Evolutionary conservation across 2,888 invertebrate genomes (phyloP).

Genomic region (Meliscaeva auricollis): DNA sequence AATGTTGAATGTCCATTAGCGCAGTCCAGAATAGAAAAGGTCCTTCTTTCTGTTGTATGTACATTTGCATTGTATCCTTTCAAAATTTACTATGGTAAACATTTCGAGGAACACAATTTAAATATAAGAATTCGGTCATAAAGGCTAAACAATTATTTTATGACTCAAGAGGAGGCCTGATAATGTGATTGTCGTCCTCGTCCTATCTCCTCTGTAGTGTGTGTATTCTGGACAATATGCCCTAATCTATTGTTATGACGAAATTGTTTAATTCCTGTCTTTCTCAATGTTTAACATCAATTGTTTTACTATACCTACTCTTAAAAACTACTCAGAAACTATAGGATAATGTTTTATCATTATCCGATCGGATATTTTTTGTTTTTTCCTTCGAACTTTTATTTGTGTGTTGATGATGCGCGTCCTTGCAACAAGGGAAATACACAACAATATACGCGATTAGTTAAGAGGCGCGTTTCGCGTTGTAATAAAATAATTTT

Average conservation of each 20-base stretch:
- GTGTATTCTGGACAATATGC: neutral
- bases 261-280: slow-evolving; percentile 49
- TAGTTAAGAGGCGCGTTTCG: slow-evolving; percentile 61
- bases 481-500: slow-evolving; percentile 60
- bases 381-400: neutral
- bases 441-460: neutral
- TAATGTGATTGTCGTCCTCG: slow-evolving; percentile 41
- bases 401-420: neutral
- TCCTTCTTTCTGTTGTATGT: slow-evolving; percentile 26
- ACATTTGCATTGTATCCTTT: slow-evolving; percentile 10
- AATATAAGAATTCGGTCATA: slow-evolving; percentile 2
- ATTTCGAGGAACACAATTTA: slow-evolving; percentile 29
- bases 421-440: slow-evolving; percentile 49
- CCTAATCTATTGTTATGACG: slow-evolving; percentile 36
- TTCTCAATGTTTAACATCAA: slow-evolving; percentile 18
- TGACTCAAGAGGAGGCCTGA: slow-evolving; percentile 46
- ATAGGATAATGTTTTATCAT: slow-evolving; percentile 11
- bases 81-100: slow-evolving; percentile 55
- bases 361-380: neutral
- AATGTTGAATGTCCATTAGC: slow-evolving; percentile 55
- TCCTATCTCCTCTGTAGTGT: too few species aligned
- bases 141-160: slow-evolving; percentile 57
- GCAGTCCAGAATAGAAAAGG: slow-evolving; percentile 21
- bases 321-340: neutral
- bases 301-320: neutral